Evolutionary conservation across 1,140 invertebrate genomes (phyloP).

Genomic region (Atta colombica): DNA sequence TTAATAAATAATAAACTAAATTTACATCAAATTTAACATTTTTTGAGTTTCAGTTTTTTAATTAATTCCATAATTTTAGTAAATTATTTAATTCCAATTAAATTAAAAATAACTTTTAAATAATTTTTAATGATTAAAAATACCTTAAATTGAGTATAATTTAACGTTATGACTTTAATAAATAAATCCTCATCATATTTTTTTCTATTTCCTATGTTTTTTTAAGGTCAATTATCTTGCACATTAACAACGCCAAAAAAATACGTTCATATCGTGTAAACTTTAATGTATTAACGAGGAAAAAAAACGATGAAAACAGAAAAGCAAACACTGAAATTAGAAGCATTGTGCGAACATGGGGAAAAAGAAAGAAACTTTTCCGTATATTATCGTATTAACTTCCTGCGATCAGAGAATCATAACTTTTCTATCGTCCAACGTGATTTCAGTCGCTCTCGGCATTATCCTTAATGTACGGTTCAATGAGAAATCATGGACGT

Average conservation of each 20-base stretch:
- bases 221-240: not conserved
- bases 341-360: not conserved
- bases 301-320: not conserved
- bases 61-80: too few relatives aligned
- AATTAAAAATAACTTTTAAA: too few relatives aligned
- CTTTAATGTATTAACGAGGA: not conserved
- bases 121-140: too few relatives aligned
- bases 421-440: constrained; percentile 33
- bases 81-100: too few relatives aligned
- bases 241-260: constrained; percentile 62
- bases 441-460: constrained; percentile 50
- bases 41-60: too few relatives aligned
- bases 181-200: not conserved
- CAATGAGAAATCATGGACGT: constrained; percentile 45
- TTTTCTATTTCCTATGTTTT: not conserved
- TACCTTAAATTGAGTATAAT: too few relatives aligned
- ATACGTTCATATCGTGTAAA: not conserved
- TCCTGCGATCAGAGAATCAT: constrained; percentile 9
- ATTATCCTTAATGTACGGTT: constrained; percentile 42
- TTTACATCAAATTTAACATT: too few relatives aligned
- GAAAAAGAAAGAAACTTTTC: not conserved
- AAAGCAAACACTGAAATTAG: constrained; percentile 10
- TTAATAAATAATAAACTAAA: too few relatives aligned
- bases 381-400: constrained; percentile 7
- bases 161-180: too few relatives aligned